Evolutionary conservation across 1,140 invertebrate genomes (phyloP).

Genomic region (Sinella curviseta): DNA sequence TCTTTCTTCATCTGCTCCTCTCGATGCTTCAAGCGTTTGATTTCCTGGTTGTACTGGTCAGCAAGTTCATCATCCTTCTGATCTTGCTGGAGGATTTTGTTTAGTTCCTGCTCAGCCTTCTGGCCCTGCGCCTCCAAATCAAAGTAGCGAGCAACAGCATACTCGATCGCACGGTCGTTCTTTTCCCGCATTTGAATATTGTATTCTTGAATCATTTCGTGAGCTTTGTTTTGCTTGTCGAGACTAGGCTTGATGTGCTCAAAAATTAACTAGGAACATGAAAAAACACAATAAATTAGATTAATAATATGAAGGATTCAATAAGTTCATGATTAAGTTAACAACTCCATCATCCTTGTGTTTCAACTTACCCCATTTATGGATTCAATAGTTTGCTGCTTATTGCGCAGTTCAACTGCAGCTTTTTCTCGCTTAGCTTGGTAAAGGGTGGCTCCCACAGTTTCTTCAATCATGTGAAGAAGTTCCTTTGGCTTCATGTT

Average conservation of each 20-base stretch:
- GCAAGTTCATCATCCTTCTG: constrained; percentile 14
- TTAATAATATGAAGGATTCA: not conserved
- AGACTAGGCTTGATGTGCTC: constrained; percentile 23
- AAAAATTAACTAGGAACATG: constrained; percentile 14
- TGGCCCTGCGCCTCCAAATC: constrained; percentile 57
- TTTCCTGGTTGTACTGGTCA: constrained; percentile 20
- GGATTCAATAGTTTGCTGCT: constrained; percentile 86
- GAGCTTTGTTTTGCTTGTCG: constrained; percentile 36
- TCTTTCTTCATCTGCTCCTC: constrained; percentile 50
- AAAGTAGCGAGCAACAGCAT: constrained; percentile 51
- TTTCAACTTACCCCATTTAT: constrained; percentile 72
- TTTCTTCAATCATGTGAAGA: constrained; percentile 98
- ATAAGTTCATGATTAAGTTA: no score
- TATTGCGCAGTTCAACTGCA: constrained; percentile 87
- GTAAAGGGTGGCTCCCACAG: constrained; percentile 96
- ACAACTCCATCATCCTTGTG: not conserved
- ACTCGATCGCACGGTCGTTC: constrained; percentile 50
- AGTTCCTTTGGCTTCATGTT: constrained; percentile 99
- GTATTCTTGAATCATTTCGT: constrained; percentile 48
- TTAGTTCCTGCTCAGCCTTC: not conserved
- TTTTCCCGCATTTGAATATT: constrained; percentile 55
- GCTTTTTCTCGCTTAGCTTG: constrained; percentile 89
- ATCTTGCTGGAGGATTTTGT: not conserved
- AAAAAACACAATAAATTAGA: not conserved
- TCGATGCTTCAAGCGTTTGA: constrained; percentile 38